phyloP scores from a whole-genome alignment of 2,888 invertebrate species.

The Habrosyne pyritoides region DNA sequence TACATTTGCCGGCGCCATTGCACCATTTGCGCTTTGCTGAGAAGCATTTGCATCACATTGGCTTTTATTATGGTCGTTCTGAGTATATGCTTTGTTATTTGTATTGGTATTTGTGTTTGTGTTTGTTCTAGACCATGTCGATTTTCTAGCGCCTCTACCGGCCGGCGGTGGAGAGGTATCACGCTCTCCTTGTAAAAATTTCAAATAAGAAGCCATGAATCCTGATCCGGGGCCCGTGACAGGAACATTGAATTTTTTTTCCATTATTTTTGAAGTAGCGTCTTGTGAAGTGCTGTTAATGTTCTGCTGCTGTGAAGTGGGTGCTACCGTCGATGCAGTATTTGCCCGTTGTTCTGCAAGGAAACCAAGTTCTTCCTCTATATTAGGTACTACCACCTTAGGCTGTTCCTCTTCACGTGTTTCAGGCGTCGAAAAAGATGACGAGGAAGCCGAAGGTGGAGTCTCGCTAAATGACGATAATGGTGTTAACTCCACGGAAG shows the following conservation, averaged over 20 bases:
- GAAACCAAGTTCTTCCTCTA: slow-evolving; percentile 94
- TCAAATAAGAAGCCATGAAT: slow-evolving; percentile 94
- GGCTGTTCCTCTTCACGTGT: slow-evolving; percentile 88
- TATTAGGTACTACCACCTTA: slow-evolving; percentile 94
- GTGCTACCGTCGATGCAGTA: slow-evolving; percentile 79
- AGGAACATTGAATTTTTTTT: slow-evolving; percentile 85
- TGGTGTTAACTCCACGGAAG: slow-evolving; percentile 86
- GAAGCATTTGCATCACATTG: slow-evolving; percentile 65
- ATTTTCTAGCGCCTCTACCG: slow-evolving; percentile 86
- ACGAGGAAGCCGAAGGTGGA: slow-evolving; percentile 83
- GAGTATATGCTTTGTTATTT: slow-evolving; percentile 65
- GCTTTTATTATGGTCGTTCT: slow-evolving; percentile 67
- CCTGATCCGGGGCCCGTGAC: slow-evolving; percentile 86
- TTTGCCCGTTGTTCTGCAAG: slow-evolving; percentile 85
- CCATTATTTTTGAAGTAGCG: slow-evolving; percentile 79
- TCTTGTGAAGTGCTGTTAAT: slow-evolving; percentile 77
- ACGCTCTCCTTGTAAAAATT: slow-evolving; percentile 92
- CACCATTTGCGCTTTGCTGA: slow-evolving; percentile 73
- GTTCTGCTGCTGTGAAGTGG: slow-evolving; percentile 79
- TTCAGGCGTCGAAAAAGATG: slow-evolving; percentile 82
- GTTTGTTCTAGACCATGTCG: slow-evolving; percentile 85
- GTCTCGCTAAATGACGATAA: slow-evolving; percentile 83
- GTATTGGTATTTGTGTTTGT: slow-evolving; percentile 68
- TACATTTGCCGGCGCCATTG: slow-evolving; percentile 64
- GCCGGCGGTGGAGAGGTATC: slow-evolving; percentile 92